A percentile compares a stretch with the other conserved stretches of the same genome.
Conservation (phyloP, 2,113 vertebrate species). For the Notothenia rossii region DNA sequence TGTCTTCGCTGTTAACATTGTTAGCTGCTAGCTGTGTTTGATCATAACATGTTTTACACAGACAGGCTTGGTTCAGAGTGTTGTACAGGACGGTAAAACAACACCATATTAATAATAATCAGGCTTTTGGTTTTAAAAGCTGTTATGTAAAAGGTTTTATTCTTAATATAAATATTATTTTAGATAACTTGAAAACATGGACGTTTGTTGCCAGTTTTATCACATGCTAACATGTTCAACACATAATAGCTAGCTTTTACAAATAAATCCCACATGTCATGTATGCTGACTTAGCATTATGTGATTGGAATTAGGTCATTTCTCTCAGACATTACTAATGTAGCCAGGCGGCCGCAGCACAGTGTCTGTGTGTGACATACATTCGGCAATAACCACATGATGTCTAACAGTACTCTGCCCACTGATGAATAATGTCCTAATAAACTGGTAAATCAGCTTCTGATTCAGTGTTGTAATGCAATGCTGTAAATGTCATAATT, state of each 20-base stretch:
- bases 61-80: too few relatives aligned
- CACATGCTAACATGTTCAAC: not conserved
- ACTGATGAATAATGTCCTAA: not conserved
- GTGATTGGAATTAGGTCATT: not conserved
- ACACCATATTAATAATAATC: too few relatives aligned
- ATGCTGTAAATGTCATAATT: too few relatives aligned
- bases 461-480: not conserved
- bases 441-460: not conserved
- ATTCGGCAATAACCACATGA: not conserved
- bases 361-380: not conserved
- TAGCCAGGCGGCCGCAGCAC: not conserved
- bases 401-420: too few relatives aligned
- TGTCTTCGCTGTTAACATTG: too few relatives aligned
- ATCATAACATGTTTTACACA: too few relatives aligned
- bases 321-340: not conserved
- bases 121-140: too few relatives aligned
- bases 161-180: too few relatives aligned
- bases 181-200: too few relatives aligned
- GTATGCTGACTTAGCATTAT: not conserved
- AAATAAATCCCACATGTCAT: not conserved
- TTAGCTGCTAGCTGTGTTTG: too few relatives aligned
- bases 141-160: too few relatives aligned
- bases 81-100: too few relatives aligned
- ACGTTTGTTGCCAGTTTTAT: not conserved
- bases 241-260: not conserved